phyloP scores from a whole-genome alignment of 2,888 invertebrate species.

The Zaprionus bogoriensis region DNA sequence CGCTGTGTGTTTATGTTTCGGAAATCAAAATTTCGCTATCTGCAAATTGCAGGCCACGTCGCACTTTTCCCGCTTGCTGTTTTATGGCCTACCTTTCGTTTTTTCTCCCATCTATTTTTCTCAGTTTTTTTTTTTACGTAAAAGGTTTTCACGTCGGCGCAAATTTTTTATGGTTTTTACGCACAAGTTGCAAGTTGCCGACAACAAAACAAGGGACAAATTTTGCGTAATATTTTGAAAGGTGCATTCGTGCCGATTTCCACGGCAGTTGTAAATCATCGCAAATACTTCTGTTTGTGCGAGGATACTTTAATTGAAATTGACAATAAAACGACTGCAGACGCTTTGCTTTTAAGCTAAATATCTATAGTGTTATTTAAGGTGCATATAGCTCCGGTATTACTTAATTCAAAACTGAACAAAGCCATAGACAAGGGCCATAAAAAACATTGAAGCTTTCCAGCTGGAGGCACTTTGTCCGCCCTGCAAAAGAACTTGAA shows the following conservation, averaged over 20 bases:
- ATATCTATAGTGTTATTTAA: neutral
- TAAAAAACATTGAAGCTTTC: constrained; percentile 34
- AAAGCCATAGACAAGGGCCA: constrained; percentile 1
- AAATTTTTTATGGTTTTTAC: constrained; percentile 77
- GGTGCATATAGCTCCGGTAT: neutral
- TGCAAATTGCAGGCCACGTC: constrained; percentile 68
- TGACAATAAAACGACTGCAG: too few species aligned
- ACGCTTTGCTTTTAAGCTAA: neutral
- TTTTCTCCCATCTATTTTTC: neutral
- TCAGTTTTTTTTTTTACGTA: constrained; percentile 24
- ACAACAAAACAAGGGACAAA: constrained; percentile 44
- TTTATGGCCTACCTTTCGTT: constrained; percentile 61
- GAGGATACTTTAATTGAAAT: too few species aligned
- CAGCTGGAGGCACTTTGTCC: constrained; percentile 1
- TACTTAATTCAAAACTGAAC: neutral
- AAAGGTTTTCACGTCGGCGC: constrained; percentile 40
- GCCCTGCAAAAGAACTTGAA: constrained; percentile 46
- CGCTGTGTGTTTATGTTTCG: constrained; percentile 74
- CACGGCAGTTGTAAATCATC: constrained; percentile 62
- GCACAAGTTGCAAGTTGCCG: constrained; percentile 54
- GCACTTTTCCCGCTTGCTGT: constrained; percentile 65
- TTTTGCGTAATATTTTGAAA: constrained; percentile 77
- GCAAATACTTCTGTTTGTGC: neutral
- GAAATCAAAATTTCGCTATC: constrained; percentile 77
- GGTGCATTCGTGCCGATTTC: constrained; percentile 63